Conservation (phyloP, 2,888 invertebrate genomes). For the Apodemia zela region DNA sequence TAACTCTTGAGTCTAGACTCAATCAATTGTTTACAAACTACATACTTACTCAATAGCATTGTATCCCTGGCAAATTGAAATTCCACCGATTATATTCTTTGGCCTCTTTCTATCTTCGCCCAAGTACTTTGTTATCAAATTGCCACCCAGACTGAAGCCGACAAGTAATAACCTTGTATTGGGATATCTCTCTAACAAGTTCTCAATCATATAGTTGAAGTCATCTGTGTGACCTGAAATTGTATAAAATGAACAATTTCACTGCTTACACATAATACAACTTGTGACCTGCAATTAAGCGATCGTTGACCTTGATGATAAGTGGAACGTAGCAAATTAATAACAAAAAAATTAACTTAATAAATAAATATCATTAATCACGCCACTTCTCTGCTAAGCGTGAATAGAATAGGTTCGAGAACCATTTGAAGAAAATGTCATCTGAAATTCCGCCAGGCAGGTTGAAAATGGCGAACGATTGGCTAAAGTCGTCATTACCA, state of each 20-base stretch:
- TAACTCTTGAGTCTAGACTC: too few relatives aligned
- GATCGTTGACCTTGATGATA: constrained; percentile 30
- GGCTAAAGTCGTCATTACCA: too few relatives aligned
- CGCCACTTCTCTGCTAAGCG: neutral
- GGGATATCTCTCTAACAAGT: constrained; percentile 86
- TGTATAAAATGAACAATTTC: neutral
- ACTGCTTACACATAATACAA: neutral
- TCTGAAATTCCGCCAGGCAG: too few relatives aligned
- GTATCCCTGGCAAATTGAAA: constrained; percentile 97
- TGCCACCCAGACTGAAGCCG: constrained; percentile 97
- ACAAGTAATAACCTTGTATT: constrained; percentile 89
- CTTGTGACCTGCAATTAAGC: constrained; percentile 9
- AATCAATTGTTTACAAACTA: neutral
- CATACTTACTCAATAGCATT: constrained; percentile 91
- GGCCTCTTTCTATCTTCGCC: constrained; percentile 87
- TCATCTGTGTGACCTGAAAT: constrained; percentile 92
- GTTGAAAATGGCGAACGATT: too few relatives aligned
- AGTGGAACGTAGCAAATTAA: constrained; percentile 20
- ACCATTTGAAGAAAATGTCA: too few relatives aligned
- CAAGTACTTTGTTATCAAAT: constrained; percentile 95
- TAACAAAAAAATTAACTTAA: neutral
- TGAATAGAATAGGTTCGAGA: neutral
- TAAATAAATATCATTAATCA: neutral
- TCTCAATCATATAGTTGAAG: constrained; percentile 90
- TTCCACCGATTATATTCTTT: constrained; percentile 89